Evolutionary conservation across 2,888 invertebrate genomes (phyloP), one percentile per base, ranked within the genome.

Genomic region (Athrips mouffetella): DNA sequence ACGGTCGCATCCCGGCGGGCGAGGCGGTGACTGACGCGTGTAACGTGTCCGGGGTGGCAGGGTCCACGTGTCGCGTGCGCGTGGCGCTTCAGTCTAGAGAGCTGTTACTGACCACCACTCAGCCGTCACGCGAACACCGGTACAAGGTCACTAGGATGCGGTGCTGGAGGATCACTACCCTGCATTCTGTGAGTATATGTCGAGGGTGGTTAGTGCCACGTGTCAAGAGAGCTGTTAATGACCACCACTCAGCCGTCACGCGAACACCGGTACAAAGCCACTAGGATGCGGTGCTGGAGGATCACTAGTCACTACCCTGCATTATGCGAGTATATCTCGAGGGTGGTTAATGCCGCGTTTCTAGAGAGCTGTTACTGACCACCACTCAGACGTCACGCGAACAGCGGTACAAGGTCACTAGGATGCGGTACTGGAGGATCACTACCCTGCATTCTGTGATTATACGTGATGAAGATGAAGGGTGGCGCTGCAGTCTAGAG

Each of bases 341-440:
- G n/a, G n/a, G n/a, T n/a, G n/a, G n/a, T n/a, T n/a, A n/a, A n/a
- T n/a, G n/a, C n/a, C n/a, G n/a, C n/a, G n/a, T n/a, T n/a, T 94
- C 94, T 69, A 93, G 94, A 70, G 98, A 98, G 78, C 87, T 98
- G 23, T 94, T 93, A 61, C 90, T 98, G 63, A 90, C 92, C 21
- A 91, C 91, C 16, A 89, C 90, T 13, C 89, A 90, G 23, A 91
- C 92, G 48, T 83, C 91, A n/a, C 91, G 92, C 58, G 98, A 98
- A 77, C 94, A 94, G 41, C 91, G 92, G 65, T 98, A 97, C 78
- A 96, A 96, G 79, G 97, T 98, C 30, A 98, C 98, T 0, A 90
- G 98, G 62, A 98, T 99, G 94, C 91, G 97, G 50, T 98, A 98
- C 68, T 99, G 99, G 99, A 91, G 98, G 62, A 97, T 99, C 41